Conservation (phyloP, 2,113 vertebrate genomes). For the Pedionomus torquatus region DNA sequence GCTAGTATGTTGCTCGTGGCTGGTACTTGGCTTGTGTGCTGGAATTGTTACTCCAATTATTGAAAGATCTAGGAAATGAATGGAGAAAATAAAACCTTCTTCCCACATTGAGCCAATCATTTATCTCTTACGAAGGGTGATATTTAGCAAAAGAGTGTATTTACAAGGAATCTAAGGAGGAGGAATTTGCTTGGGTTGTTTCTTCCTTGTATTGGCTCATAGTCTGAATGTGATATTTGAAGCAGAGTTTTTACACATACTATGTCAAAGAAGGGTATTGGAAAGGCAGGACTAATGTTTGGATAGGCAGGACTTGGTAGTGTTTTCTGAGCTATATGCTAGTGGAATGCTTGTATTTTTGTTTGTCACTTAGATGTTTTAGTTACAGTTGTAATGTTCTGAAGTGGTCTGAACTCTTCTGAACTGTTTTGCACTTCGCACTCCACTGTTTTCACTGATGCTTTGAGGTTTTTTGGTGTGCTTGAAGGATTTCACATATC, state of each 20-base stretch:
- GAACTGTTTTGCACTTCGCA: not conserved
- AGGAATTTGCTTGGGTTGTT: not conserved
- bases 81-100: not conserved
- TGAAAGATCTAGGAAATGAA: not conserved
- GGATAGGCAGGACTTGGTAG: not conserved
- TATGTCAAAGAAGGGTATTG: not conserved
- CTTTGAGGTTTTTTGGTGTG: not conserved
- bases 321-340: not conserved
- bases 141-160: not conserved
- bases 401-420: not conserved
- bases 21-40: not conserved
- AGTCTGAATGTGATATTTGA: not conserved
- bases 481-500: not conserved
- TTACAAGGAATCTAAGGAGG: not conserved
- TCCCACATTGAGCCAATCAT: not conserved
- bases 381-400: not conserved
- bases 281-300: not conserved
- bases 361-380: not conserved
- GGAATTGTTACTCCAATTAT: not conserved
- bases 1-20: rapidly evolving
- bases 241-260: not conserved
- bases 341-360: not conserved
- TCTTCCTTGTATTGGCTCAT: not conserved
- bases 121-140: rapidly evolving
- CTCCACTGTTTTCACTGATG: not conserved